These are phyloP conservation scores for Megastigmus dorsalis DNA, from an alignment of 2,888 invertebrate species.

Conservation along the genomic window DNA sequence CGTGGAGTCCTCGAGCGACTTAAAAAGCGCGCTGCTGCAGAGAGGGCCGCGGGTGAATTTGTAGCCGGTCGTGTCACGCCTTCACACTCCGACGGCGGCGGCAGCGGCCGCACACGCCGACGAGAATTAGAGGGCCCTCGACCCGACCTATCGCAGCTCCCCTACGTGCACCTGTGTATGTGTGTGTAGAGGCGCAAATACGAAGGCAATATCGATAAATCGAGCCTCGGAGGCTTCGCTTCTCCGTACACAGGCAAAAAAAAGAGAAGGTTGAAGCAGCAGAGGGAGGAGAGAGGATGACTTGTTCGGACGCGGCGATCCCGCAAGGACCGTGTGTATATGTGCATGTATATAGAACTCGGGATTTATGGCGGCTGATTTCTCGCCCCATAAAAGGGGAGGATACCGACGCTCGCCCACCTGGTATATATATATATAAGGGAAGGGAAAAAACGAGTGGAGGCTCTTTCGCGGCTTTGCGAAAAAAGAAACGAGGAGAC, in stretches of 20 bases:
- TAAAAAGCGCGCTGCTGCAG: conserved; percentile 26
- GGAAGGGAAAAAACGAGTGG: neutral
- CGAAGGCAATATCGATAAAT: conserved; percentile 66
- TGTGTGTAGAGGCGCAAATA: neutral
- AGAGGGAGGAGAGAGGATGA: conserved; percentile 2
- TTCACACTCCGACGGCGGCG: neutral
- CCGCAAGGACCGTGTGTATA: neutral
- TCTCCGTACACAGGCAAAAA: conserved; percentile 54
- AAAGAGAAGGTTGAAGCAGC: neutral
- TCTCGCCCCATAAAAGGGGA: conserved; percentile 52
- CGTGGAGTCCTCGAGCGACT: neutral
- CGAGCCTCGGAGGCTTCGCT: conserved; percentile 60
- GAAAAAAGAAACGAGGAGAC: neutral
- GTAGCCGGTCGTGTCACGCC: conserved; percentile 23
- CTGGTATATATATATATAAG: neutral
- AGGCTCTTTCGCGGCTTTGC: conserved; percentile 1
- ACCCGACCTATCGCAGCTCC: conserved; percentile 5
- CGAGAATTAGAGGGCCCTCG: conserved; percentile 38
- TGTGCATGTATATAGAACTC: conserved; percentile 21
- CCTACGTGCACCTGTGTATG: conserved; percentile 18
- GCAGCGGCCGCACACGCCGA: neutral
- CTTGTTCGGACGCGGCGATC: neutral
- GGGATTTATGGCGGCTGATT: conserved; percentile 63
- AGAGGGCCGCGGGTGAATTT: conserved; percentile 22
- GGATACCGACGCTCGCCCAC: neutral